phyloP scores from a whole-genome alignment of 2,797 vertebrate species.

The Ceryle rudis region DNA sequence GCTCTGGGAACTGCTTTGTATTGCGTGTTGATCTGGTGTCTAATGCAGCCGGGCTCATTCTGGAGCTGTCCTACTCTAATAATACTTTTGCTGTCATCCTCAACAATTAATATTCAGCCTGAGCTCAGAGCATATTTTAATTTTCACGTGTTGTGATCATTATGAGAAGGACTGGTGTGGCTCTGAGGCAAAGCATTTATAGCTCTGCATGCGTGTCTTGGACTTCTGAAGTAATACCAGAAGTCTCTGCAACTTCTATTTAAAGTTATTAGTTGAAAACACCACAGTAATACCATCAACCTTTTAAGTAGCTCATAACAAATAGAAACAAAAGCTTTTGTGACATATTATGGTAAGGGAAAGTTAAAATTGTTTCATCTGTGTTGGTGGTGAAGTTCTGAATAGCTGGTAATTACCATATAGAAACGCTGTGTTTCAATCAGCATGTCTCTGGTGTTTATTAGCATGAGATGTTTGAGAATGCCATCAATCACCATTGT shows the following conservation, averaged over 20 bases:
- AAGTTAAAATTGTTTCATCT: background rate
- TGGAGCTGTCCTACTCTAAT: background rate
- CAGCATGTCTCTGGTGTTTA: background rate
- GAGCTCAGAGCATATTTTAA: background rate
- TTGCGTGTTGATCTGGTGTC: rapidly evolving
- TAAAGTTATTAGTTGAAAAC: background rate
- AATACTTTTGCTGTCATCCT: background rate
- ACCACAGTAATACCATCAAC: background rate
- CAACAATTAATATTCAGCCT: background rate
- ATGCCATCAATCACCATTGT: background rate
- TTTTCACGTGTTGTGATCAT: background rate
- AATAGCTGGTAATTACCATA: background rate
- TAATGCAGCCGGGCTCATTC: rapidly evolving
- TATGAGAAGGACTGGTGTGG: background rate
- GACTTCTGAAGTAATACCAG: background rate
- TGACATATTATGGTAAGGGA: background rate
- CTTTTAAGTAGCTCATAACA: background rate
- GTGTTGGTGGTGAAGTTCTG: background rate
- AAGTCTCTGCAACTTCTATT: background rate
- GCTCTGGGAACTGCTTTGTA: background rate
- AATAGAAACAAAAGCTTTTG: background rate
- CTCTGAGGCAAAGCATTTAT: background rate
- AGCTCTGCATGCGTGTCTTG: background rate
- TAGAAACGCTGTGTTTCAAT: background rate
- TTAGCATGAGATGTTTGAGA: background rate